Evolutionary conservation across 2,113 vertebrate species (phyloP), one percentile per base, ranked within the genome.

Genomic region (Gymnarchus niloticus): DNA sequence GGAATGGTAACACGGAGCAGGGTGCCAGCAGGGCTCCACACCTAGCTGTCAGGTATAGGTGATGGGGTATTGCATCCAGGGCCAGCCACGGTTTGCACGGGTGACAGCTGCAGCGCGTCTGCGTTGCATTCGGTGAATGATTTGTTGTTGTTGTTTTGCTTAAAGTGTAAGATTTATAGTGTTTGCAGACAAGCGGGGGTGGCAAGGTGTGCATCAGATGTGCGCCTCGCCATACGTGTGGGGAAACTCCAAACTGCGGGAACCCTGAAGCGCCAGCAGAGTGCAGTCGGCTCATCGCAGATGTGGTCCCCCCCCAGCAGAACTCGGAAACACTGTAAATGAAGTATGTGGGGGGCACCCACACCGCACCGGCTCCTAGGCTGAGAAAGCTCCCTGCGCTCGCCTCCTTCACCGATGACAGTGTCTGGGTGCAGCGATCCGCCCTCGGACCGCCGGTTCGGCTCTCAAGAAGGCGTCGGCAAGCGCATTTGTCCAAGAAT

Each of bases 201-300:
- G 23, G 76, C 21, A n/a, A n/a, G 44, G 65, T 73, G 61, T 17
- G 12, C 37, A 19, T 73, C 65, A 19, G 65, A 73, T 73, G 61
- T 10, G 28, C 37, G 25, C 37, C 25, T 69, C 25, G 28, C 28
- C 61, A 33, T 69, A n/a, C n/a, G 61, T 17, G 59, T 52, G 80
- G 9, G 49, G 12, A 81, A 81, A 51, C 46, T 80, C 80, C 59
- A 84, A 85, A 89, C 87, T 91, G 91, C 89, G 91, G 88, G 78
- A 87, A 87, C 89, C 85, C 87, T 56, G 85, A 78, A 61, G 46
- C 76, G 69, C 90, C 90, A 86, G 89, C 85, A 93, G 92, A 90
- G 91, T 87, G 91, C 91, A 92, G 89, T 88, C 88, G 41, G 88
- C 89, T 91, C 84, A 81, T 59, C 84, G 87, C 86, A 59, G 82